Conservation (phyloP, 2,888 invertebrate species). For the Meiosimyza platycephala region DNA sequence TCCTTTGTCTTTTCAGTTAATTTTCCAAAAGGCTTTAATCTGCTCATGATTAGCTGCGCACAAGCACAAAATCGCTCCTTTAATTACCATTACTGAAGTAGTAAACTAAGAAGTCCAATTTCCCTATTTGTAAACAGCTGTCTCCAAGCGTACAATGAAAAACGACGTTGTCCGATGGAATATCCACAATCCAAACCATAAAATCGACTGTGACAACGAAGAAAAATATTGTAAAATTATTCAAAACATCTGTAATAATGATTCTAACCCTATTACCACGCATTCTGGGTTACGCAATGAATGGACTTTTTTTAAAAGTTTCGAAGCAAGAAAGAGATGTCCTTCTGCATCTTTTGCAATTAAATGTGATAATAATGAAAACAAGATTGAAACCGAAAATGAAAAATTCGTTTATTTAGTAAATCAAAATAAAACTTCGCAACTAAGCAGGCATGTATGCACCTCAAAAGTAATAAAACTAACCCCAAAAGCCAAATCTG, state of each 20-base stretch:
- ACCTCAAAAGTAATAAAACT: not conserved
- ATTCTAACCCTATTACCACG: not conserved
- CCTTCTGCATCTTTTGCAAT: slow-evolving; percentile 25
- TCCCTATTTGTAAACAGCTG: slow-evolving; percentile 17
- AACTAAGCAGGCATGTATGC: not conserved
- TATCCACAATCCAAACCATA: slow-evolving; percentile 13
- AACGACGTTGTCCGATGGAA: slow-evolving; percentile 67
- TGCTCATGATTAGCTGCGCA: not conserved
- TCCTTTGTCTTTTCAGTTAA: too few species aligned
- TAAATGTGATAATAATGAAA: slow-evolving; percentile 58
- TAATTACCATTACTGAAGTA: slow-evolving; percentile 32
- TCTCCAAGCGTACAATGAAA: slow-evolving; percentile 60
- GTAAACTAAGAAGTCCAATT: slow-evolving; percentile 41
- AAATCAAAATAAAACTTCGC: slow-evolving; percentile 44
- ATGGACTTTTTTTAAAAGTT: not conserved
- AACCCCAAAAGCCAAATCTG: too few species aligned
- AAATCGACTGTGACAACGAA: slow-evolving; percentile 33
- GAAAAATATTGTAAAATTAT: slow-evolving; percentile 24
- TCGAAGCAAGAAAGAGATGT: too few species aligned
- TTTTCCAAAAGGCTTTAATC: too few species aligned
- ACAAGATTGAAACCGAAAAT: slow-evolving; percentile 53
- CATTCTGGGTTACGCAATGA: slow-evolving; percentile 29
- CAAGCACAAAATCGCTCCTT: not conserved
- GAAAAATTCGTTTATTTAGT: slow-evolving; percentile 54
- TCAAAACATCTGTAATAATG: slow-evolving; percentile 1